A percentile compares a stretch with the other conserved stretches of the same genome.
These are phyloP conservation scores for Leptocoma aspasia DNA, from an alignment of 2,113 vertebrate species.

Conservation along the genomic window DNA sequence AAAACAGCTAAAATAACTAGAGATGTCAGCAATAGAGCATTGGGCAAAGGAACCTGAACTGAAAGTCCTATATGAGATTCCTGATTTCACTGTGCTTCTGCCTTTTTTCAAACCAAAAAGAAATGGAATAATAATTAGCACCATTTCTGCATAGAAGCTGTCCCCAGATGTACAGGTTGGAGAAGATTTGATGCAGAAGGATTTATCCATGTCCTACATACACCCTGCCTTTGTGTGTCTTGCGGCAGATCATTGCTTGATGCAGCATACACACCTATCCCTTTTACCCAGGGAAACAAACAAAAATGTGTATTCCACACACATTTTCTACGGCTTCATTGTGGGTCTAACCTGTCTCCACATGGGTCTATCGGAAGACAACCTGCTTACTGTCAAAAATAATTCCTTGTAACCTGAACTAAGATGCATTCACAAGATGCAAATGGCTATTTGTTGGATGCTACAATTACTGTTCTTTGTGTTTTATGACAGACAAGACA, in stretches of 20 bases:
- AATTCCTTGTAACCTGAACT: not conserved
- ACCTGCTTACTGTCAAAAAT: not conserved
- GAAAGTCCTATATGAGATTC: not conserved
- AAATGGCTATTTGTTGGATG: not conserved
- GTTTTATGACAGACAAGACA: not conserved
- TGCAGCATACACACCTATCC: not conserved
- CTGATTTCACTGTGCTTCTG: not conserved
- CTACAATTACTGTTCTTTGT: not conserved
- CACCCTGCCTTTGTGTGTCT: not conserved
- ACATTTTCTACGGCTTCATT: not conserved
- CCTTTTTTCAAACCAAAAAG: not conserved
- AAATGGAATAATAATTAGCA: not conserved
- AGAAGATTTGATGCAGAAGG: fast-evolving
- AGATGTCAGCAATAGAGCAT: not conserved
- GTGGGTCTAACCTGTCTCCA: not conserved
- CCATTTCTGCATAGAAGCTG: not conserved
- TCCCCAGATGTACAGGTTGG: not conserved
- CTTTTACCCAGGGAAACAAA: not conserved
- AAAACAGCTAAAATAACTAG: not conserved
- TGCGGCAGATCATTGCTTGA: not conserved
- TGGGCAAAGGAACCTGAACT: not conserved
- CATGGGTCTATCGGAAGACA: not conserved
- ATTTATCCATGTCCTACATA: not conserved
- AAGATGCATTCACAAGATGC: not conserved
- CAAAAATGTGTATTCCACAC: not conserved